Evolutionary conservation across 64 coral and sea anemone genomes (phyloP).

Genomic region (Acropora yongei): DNA sequence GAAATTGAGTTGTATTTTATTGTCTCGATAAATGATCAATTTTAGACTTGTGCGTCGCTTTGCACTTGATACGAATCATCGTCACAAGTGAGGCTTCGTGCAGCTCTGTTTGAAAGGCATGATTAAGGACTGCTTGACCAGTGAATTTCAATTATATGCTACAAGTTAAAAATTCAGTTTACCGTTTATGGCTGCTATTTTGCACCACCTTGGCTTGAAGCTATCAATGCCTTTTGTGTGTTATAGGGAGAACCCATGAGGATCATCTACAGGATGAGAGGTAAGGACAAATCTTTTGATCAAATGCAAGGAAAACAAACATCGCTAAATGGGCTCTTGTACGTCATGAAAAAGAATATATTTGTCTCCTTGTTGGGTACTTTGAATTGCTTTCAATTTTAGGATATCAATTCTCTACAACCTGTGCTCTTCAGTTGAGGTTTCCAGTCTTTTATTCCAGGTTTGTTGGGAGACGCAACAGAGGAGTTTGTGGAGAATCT

Average conservation of each 20-base stretch:
- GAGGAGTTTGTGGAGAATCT: conserved; percentile 97
- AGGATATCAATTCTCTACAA: not conserved
- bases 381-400: not conserved
- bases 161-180: not conserved
- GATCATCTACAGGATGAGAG: conserved; percentile 98
- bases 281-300: conserved; percentile 12
- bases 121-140: too few species aligned
- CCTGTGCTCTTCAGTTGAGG: not conserved
- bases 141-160: too few species aligned
- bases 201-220: not conserved
- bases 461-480: conserved; percentile 97
- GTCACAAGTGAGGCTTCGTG: not conserved
- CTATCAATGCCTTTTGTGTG: not conserved
- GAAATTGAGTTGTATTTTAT: not conserved
- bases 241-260: conserved; percentile 96
- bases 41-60: not conserved
- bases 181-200: not conserved
- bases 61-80: not conserved
- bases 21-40: not conserved
- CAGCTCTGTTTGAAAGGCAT: not conserved
- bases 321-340: too few species aligned
- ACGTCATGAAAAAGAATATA: too few species aligned
- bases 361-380: too few species aligned
- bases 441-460: conserved; percentile 4
- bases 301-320: not conserved